These are phyloP conservation scores for Drosophila arawakana DNA, from an alignment of 1,140 invertebrate species.

Conservation along the genomic window DNA sequence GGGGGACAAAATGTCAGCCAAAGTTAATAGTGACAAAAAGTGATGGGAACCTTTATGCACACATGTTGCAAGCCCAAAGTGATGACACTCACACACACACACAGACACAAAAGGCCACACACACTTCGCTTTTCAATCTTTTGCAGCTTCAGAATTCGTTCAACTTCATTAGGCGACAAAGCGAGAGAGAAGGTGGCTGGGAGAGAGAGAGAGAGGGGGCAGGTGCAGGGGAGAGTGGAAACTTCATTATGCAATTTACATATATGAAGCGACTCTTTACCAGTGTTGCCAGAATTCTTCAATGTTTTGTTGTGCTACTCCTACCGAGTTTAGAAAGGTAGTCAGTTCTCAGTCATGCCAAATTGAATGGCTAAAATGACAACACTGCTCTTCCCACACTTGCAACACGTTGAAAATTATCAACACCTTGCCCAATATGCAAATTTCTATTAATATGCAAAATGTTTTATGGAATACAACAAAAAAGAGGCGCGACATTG, in stretches of 20 bases:
- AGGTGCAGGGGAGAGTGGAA: not conserved
- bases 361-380: too few relatives aligned
- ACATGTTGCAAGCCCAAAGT: conserved; percentile 7
- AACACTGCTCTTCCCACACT: not conserved
- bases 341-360: too few relatives aligned
- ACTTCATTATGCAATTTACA: not conserved
- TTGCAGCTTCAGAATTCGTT: conserved; percentile 5
- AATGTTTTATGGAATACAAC: conserved; percentile 44
- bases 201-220: too few relatives aligned
- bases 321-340: too few relatives aligned
- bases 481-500: conserved; percentile 60
- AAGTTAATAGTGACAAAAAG: conserved; percentile 1
- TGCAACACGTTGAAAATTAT: conserved; percentile 23
- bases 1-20: conserved; percentile 18
- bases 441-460: conserved; percentile 80
- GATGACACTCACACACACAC: not conserved
- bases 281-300: too few relatives aligned
- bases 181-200: too few relatives aligned
- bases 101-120: conserved; percentile 29
- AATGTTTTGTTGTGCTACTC: too few relatives aligned
- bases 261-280: not conserved
- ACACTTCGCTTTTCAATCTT: conserved; percentile 3
- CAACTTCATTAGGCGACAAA: not conserved
- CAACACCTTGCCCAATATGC: conserved; percentile 75
- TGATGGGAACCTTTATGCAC: not conserved